Base-by-base conservation (phyloP, 2,113 vertebrate species). In the Labeo rohita region DNA sequence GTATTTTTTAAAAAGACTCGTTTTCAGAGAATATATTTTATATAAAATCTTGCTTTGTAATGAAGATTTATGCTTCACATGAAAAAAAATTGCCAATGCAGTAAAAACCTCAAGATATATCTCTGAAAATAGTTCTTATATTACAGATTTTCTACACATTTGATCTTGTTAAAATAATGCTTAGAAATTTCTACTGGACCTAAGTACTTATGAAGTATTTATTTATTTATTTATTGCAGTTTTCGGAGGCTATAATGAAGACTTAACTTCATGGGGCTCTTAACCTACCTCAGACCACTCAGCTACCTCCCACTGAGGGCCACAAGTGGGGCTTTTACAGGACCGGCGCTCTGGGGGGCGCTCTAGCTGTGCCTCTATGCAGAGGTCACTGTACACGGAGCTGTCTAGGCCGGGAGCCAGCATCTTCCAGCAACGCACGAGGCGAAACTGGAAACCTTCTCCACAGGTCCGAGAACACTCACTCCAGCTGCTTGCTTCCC, bases 361-460 rank as follows among this genome's bases (percentile, higher is more conserved):
- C 88, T 96, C 95, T 86, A 99, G 95, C 85, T 99, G 97, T 0
- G 97, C 95, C 0, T 97, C 95, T 87, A 96, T 96, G 3, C 98
- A 99, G 84, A 99, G 94, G 91, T 99, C 97, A 0, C 97, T 99
- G 94, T 99, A 99, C 79, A 99, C 98, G 0, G 98, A 99, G 94
- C 98, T 99, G 95, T 99, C 98, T 52, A 99, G 95, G 0, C 98
- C 98, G 0, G 98, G 98, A 0, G 98, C 98, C 52, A 99, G 94
- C 97, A 99, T 99, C 95, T 99, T 99, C 98, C 98, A 99, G 90
- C 98, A 99, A 90, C 97, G 96, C 13, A 98, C 97, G 4, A 97
- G 96, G 4, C 98, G 96, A 84, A 97, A 97, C 94, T 99, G 98
- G 91, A 96, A 96, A 0, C 98, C 98, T 86, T 99, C 98, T 0